A percentile compares a stretch with the other conserved stretches of the same genome.
Conservation (phyloP, 2,888 invertebrate species). For the Chymomyza caudatula region DNA sequence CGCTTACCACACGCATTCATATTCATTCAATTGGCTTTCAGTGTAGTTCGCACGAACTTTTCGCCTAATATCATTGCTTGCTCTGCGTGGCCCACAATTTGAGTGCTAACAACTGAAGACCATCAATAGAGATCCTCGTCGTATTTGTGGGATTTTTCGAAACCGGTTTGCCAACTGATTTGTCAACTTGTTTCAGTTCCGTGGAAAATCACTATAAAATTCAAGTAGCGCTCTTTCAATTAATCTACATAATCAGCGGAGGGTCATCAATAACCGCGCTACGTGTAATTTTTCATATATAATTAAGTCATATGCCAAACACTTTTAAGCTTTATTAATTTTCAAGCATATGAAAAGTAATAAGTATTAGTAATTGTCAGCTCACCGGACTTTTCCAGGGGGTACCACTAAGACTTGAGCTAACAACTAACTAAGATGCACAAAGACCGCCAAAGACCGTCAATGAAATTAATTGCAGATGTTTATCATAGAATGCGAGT, state of each 20-base stretch:
- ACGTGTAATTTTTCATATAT: constrained; percentile 59
- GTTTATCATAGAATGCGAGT: constrained; percentile 48
- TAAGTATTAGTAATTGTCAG: constrained; percentile 42
- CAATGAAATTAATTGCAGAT: constrained; percentile 54
- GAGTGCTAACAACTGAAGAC: too few relatives aligned
- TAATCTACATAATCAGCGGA: background rate
- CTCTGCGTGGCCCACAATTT: too few relatives aligned
- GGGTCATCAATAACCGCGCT: constrained; percentile 49
- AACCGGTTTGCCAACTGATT: too few relatives aligned
- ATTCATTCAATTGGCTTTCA: too few relatives aligned
- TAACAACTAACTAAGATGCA: constrained; percentile 20
- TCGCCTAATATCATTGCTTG: too few relatives aligned
- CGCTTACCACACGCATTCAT: too few relatives aligned
- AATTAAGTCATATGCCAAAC: constrained; percentile 60
- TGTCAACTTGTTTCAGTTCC: too few relatives aligned
- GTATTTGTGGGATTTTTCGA: too few relatives aligned
- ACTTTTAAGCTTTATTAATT: constrained; percentile 66
- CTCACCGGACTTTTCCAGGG: background rate
- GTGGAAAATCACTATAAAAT: background rate
- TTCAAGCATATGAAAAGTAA: constrained; percentile 52
- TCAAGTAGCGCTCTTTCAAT: background rate
- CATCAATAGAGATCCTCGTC: too few relatives aligned
- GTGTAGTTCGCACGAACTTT: too few relatives aligned
- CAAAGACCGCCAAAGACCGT: constrained; percentile 2
- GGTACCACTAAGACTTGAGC: constrained; percentile 32